These are phyloP conservation scores for Xerus inauris DNA, from an alignment of 2,113 vertebrate genomes.

Conservation along the genomic window DNA sequence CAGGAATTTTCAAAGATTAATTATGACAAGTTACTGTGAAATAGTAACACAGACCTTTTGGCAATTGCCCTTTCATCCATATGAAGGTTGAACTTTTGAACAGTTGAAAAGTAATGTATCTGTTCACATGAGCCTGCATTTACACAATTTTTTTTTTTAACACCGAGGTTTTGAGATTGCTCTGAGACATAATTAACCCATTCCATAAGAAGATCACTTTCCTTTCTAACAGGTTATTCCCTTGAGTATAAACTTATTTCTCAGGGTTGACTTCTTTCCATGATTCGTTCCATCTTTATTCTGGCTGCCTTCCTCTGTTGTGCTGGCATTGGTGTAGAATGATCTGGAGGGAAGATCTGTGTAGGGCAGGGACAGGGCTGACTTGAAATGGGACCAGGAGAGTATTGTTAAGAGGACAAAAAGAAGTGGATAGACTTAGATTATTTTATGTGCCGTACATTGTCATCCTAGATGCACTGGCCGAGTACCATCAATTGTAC, in stretches of 20 bases:
- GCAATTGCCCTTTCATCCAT: not conserved
- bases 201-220: constrained; percentile 2
- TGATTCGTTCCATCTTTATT: constrained; percentile 11
- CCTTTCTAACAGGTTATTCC: not conserved
- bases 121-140: not conserved
- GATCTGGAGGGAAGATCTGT: not conserved
- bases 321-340: not conserved
- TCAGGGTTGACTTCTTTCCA: constrained; percentile 2
- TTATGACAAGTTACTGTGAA: constrained; percentile 39
- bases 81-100: constrained; percentile 16
- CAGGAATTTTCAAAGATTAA: not conserved
- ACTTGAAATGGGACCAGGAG: not conserved
- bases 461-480: not conserved
- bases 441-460: not conserved
- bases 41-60: not conserved
- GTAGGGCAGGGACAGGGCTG: not conserved
- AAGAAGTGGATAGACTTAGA: not conserved
- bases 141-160: constrained; percentile 9
- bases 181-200: not conserved
- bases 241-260: not conserved
- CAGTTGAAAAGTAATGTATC: not conserved
- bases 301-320: not conserved
- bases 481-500: not conserved
- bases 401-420: not conserved
- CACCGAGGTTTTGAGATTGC: constrained; percentile 10